A percentile compares a stretch with the other conserved stretches of the same genome.
Conservation (phyloP, 1,140 invertebrate genomes). For the Homarus americanus region DNA sequence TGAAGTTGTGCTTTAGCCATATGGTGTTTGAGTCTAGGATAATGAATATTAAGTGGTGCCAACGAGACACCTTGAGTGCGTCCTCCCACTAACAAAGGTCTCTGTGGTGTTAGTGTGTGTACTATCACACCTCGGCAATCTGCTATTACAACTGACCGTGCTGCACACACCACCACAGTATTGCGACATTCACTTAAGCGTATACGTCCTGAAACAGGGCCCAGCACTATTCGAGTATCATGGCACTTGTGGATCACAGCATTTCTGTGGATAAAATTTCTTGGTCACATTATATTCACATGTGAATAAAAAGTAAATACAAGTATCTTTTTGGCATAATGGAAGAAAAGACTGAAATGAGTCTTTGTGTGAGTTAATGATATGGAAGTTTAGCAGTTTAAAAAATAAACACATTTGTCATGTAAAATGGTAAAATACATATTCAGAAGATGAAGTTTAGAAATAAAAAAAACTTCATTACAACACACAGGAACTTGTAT, state of each 20-base stretch:
- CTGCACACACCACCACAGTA: constrained; percentile 60
- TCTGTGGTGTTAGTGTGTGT: constrained; percentile 70
- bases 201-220: constrained; percentile 68
- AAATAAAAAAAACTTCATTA: too few species aligned
- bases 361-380: too few species aligned
- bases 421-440: too few species aligned
- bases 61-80: constrained; percentile 70
- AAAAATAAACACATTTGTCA: too few species aligned
- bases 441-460: too few species aligned
- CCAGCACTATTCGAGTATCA: constrained; percentile 69
- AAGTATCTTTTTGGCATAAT: too few species aligned
- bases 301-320: too few species aligned
- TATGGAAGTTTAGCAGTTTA: too few species aligned
- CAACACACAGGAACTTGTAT: too few species aligned
- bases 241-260: constrained; percentile 73
- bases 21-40: constrained; percentile 71
- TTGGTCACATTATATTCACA: too few species aligned
- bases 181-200: constrained; percentile 70
- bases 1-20: constrained; percentile 65
- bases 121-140: constrained; percentile 69
- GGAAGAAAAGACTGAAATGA: too few species aligned
- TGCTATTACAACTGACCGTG: constrained; percentile 70
- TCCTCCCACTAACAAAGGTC: constrained; percentile 64
- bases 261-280: constrained; percentile 50
- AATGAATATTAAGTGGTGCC: constrained; percentile 69